These are phyloP conservation scores for Spea bombifrons DNA, from an alignment of 2,113 vertebrate genomes.

Conservation along the genomic window DNA sequence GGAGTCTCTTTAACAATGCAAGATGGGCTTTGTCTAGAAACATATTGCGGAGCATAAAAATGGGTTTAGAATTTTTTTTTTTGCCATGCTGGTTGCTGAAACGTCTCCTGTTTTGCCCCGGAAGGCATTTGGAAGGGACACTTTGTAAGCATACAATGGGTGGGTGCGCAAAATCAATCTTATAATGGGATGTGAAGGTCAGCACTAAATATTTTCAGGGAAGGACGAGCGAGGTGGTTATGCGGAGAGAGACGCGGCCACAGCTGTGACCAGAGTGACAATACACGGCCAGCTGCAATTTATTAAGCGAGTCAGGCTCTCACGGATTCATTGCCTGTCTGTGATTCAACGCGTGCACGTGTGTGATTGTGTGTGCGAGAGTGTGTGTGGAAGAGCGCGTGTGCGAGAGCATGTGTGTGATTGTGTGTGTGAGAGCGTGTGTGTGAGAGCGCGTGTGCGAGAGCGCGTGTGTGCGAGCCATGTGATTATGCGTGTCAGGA, in stretches of 20 bases:
- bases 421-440: neutral
- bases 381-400: neutral
- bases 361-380: neutral
- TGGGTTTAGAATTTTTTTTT: too few relatives aligned
- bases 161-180: neutral
- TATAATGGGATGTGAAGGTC: conserved; percentile 25
- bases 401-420: neutral
- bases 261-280: neutral
- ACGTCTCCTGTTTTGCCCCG: too few relatives aligned
- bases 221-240: neutral
- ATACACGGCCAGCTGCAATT: neutral
- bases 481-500: neutral
- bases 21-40: too few relatives aligned
- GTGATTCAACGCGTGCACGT: neutral
- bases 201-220: neutral
- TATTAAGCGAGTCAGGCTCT: neutral
- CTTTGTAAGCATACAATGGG: neutral
- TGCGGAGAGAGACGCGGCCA: conserved; percentile 1
- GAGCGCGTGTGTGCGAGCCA: neutral
- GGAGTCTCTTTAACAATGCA: too few relatives aligned
- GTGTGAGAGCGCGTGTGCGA: neutral
- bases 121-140: neutral
- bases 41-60: too few relatives aligned
- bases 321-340: neutral
- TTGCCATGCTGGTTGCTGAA: too few relatives aligned